These are phyloP conservation scores for Steatornis caripensis DNA, from an alignment of 2,113 vertebrate genomes.

Conservation along the genomic window DNA sequence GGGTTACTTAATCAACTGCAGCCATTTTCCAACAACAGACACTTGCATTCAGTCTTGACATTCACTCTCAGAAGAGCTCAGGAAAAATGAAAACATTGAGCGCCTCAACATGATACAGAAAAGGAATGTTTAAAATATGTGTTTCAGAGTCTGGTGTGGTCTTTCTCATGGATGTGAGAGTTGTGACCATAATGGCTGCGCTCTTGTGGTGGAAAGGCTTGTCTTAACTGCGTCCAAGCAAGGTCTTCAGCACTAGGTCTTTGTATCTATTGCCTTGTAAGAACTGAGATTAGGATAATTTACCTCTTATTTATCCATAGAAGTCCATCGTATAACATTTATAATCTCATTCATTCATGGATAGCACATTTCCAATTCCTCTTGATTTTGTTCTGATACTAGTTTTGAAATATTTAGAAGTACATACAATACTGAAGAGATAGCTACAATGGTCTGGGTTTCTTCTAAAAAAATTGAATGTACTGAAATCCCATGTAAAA, in stretches of 20 bases:
- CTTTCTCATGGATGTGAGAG: neutral
- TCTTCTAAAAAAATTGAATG: neutral
- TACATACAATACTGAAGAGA: neutral
- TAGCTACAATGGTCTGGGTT: neutral
- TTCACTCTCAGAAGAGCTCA: neutral
- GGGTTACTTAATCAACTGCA: neutral
- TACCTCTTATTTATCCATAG: neutral
- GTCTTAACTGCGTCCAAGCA: neutral
- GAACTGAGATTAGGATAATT: neutral
- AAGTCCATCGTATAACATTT: neutral
- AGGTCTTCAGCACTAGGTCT: neutral
- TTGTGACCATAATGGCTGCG: neutral
- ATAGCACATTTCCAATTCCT: neutral
- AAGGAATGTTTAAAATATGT: neutral
- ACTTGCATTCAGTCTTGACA: neutral
- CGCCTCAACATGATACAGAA: fast-evolving
- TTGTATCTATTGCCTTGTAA: neutral
- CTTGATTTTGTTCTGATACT: neutral
- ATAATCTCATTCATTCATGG: neutral
- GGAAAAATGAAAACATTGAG: neutral
- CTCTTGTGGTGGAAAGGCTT: neutral
- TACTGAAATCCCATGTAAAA: neutral
- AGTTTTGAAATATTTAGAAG: conserved; percentile 29
- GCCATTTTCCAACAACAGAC: neutral
- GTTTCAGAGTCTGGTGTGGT: neutral